phyloP scores from a whole-genome alignment of 2,888 invertebrate genomes.

The Ectemnius lituratus region DNA sequence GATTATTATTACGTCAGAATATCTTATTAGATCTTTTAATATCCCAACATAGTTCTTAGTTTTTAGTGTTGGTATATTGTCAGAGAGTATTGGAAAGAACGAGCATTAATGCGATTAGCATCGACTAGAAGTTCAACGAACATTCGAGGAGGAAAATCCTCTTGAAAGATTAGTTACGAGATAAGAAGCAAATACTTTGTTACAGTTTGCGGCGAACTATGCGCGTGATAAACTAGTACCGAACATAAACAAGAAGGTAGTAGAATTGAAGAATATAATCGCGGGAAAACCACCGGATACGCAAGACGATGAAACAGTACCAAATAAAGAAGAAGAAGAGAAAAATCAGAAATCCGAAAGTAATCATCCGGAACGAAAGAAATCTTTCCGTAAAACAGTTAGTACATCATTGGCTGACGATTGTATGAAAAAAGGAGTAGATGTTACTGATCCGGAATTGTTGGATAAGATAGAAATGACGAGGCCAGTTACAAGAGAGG shows the following conservation, averaged over 20 bases:
- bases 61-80: too few relatives aligned
- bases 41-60: too few relatives aligned
- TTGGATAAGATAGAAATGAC: constrained; percentile 83
- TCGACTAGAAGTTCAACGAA: too few relatives aligned
- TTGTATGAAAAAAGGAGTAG: constrained; percentile 77
- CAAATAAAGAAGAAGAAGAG: constrained; percentile 78
- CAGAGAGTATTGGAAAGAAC: too few relatives aligned
- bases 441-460: constrained; percentile 85
- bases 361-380: constrained; percentile 80
- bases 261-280: constrained; percentile 85
- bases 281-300: constrained; percentile 80
- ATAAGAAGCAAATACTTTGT: constrained; percentile 47
- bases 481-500: constrained; percentile 76
- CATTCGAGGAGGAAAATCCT: too few relatives aligned
- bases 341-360: constrained; percentile 74
- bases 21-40: too few relatives aligned
- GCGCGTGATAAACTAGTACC: constrained; percentile 92
- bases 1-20: too few relatives aligned
- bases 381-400: constrained; percentile 84
- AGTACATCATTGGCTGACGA: constrained; percentile 81
- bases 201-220: constrained; percentile 92
- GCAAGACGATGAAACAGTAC: constrained; percentile 59
- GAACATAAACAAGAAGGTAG: constrained; percentile 87
- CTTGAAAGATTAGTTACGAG: not conserved
- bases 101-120: too few relatives aligned